Base-by-base conservation (phyloP, 2,888 invertebrate genomes). In the Orchesellides sinensis region DNA sequence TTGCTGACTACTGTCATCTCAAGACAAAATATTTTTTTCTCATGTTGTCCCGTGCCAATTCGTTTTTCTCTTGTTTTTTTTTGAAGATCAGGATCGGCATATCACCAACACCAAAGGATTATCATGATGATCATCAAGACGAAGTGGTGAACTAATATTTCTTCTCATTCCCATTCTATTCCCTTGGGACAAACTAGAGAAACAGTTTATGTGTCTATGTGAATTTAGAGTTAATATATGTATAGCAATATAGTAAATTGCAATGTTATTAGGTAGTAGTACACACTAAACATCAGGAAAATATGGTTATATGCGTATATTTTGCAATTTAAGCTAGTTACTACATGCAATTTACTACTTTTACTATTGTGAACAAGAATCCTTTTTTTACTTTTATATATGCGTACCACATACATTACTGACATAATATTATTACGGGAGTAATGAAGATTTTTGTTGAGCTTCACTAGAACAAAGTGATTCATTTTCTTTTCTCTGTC, bases 401-500 rank as follows among this genome's bases (percentile, higher is more conserved):
- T 49, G 49, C 17, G 49, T n/a, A n/a, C n/a, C n/a, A n/a, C n/a
- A n/a, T n/a, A n/a, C n/a, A n/a, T n/a, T n/a, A n/a, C n/a, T n/a
- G n/a, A n/a, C n/a, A n/a, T n/a, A n/a, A n/a, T n/a, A n/a, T n/a
- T 19, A 52, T 17, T 52, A 52, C 19, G n/a, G n/a, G n/a, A n/a
- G n/a, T n/a, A n/a, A n/a, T n/a, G n/a, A 29, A 59, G 59, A 27
- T 23, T 56, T 40, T 56, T 40, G 70, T 35, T 56, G 40, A 70
- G 70, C 45, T 59, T 72, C 45, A 59, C 45, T 72, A 72, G 72
- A 72, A 72, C 40, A 72, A 69, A 72, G 72, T 59, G 61, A 72
- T 72, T 72, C 72, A 72, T 72, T 72, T 72, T 72, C 72, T 47
- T n/a, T n/a, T n/a, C n/a, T n/a, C n/a, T n/a, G n/a, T n/a, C n/a